Base-by-base conservation (phyloP, 2,888 invertebrate genomes). In the Piscicola geometra region DNA sequence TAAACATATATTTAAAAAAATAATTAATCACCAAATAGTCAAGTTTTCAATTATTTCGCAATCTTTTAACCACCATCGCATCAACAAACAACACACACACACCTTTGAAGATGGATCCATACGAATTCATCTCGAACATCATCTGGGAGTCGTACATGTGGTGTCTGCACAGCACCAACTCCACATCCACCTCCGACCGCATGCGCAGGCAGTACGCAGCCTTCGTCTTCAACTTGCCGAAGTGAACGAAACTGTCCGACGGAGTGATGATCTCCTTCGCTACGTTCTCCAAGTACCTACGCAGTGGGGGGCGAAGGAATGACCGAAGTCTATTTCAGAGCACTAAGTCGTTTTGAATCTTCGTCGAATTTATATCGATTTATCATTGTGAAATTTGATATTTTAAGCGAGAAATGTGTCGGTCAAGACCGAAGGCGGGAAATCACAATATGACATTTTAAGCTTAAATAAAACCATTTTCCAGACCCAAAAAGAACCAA, bases 121-220 rank as follows among this genome's bases (percentile, higher is more conserved):
- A 36, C 9, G 21, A 70, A 64, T 77, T 75, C 73, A 78, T 50
- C 33, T 77, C 78, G 68, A 80, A 79, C 68, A 79, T 74, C 74
- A 77, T 75, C 1, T 60, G 52, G 18, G 68, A 36, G 15, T 80
- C 78, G 75, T 78, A 80, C 25, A 79, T 75, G 66, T 78, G 77
- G 18, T 76, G 78, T 12, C 75, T 50, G 33, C 80, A 80, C 2
- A 75, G 76, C n/a, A 28, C 76, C 77, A 80, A 76, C n/a, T 72
- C 76, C 30, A 79, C 21, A 35, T 77, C 76, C 33, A 50, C 47
- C 32, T 52, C 52, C 0, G 71, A 71, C 2, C 60, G 32, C 32
- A 66, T 66, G 71, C 60, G 35, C 30, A 76, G 18, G 71, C 79
- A 79, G 71, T 77, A 78, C 2, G 75, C 76, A 0, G 78, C 75